Base-by-base conservation (phyloP, 2,888 invertebrate genomes). In the Colletes collaris region DNA sequence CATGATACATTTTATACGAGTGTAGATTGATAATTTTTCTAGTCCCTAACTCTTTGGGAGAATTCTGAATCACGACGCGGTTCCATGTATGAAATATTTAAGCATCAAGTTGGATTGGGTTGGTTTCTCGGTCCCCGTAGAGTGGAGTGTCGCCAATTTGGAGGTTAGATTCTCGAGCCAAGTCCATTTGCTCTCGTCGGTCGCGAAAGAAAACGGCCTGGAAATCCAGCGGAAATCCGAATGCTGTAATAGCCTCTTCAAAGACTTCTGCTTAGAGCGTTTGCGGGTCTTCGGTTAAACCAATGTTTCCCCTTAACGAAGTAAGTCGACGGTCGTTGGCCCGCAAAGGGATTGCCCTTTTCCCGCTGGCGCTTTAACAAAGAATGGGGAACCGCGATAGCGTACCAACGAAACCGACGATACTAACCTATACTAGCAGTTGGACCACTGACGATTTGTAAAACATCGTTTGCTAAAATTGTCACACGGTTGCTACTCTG, bases 191-290 rank as follows among this genome's bases (percentile, higher is more conserved):
- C 46, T n/a, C 53, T 37, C 68, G 37, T 64, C 8, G 59, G 10
- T 19, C 10, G 63, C 11, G 59, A 53, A 69, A 66, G 74, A 71
- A 77, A 67, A 67, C 63, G 44, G 59, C 10, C 58, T 76, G 69
- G 59, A 71, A 71, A 78, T 80, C 76, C 58, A 52, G 75, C 77
- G 75, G 81, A 86, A 82, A 86, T 87, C 79, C 66, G 80, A 82
- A 83, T 70, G 82, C 80, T 88, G 89, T 89, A 89, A 91, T 91
- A 87, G 88, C 83, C 89, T 82, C 86, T 90, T 91, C 87, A 91
- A 91, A 90, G 91, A 91, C 88, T 92, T 92, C 90, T 89, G 91
- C 89, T 92, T 91, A 89, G 80, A 62, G 86, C 87, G 85, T 84
- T 88, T 86, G 83, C 86, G 84, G 88, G 90, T 89, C 90, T 91